Evolutionary conservation across 2,797 vertebrate genomes (phyloP), one percentile per base, ranked within the genome.

Genomic region (Typhlichthys subterraneus): DNA sequence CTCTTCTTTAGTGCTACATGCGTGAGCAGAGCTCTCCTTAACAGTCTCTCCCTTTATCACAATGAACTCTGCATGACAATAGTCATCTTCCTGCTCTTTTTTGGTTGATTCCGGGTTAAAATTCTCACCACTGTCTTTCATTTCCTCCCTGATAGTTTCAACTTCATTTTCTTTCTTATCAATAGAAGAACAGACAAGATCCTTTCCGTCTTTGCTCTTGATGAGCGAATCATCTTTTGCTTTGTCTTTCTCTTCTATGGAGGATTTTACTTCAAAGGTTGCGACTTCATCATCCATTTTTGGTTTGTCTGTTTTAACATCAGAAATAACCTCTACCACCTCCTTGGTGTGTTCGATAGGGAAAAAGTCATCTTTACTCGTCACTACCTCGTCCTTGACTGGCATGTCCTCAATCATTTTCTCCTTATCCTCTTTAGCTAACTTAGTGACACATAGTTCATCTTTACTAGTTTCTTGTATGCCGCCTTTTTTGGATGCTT

Each of bases 381-480:
- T 59, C 1, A 48, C 46, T 8, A 77, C 62, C 48, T 77, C 72
- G 56, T 76, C 69, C n/a, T 70, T 29, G 19, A 70, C 62, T 17
- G 65, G 33, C 72, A 72, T 45, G 50, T 83, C 66, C 45, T 77
- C 62, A 33, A 5, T 53, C 5, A 5, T 57, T 65, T 80, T 79
- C 9, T 72, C 58, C 11, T 71, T 69, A 64, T 64, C 53, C 38
- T 77, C 75, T 68, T 67, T 9, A 4, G 12, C 14, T 46, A 52
- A 51, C 72, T 76, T 62, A 31, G 19, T 61, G 61, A 49, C 53
- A 70, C 12, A 46, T 56, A 59, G 29, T 46, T 38, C 53, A 42
- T 79, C 76, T 76, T 63, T 42, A 58, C 63, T 51, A 12, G 55
- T 58, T 64, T 73, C 80, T 73, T 61, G 66, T 55, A 73, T 61